Conservation (phyloP, 2,888 invertebrate genomes). For the Ophraella communa region DNA sequence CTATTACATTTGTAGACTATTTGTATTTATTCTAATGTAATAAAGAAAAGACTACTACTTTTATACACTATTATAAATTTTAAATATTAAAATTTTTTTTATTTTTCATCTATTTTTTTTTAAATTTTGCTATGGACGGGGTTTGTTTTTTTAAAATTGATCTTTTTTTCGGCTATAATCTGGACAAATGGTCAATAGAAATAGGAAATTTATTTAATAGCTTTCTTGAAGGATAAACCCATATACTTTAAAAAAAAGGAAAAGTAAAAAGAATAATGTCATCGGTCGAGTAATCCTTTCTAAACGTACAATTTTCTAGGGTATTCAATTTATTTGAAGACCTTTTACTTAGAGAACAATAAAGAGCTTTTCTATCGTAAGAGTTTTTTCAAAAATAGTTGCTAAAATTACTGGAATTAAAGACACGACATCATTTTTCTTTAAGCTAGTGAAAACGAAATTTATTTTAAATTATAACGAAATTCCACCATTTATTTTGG, state of each 20-base stretch:
- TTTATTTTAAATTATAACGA: neutral
- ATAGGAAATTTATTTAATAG: conserved; percentile 27
- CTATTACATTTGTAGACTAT: no score
- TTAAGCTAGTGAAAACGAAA: neutral
- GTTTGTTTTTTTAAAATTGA: no score
- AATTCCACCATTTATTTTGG: no score
- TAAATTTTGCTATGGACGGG: neutral
- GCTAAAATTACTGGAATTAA: conserved; percentile 3
- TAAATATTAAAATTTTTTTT: no score
- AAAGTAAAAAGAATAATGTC: conserved; percentile 24
- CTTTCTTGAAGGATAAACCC: conserved; percentile 27
- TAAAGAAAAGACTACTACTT: no score
- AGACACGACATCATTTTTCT: neutral
- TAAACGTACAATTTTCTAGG: conserved; percentile 25
- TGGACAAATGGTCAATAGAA: neutral
- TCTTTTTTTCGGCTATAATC: neutral
- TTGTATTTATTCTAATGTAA: no score
- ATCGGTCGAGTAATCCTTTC: conserved; percentile 33
- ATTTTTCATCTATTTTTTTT: no score
- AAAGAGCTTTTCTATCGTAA: conserved; percentile 16
- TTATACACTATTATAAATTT: no score
- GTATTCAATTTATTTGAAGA: conserved; percentile 31
- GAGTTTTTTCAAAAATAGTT: neutral
- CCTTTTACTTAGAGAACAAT: conserved; percentile 23
- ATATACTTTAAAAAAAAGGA: conserved; percentile 23